Base-by-base conservation (phyloP, 2,797 vertebrate genomes). In the Falco novaeseelandiae region DNA sequence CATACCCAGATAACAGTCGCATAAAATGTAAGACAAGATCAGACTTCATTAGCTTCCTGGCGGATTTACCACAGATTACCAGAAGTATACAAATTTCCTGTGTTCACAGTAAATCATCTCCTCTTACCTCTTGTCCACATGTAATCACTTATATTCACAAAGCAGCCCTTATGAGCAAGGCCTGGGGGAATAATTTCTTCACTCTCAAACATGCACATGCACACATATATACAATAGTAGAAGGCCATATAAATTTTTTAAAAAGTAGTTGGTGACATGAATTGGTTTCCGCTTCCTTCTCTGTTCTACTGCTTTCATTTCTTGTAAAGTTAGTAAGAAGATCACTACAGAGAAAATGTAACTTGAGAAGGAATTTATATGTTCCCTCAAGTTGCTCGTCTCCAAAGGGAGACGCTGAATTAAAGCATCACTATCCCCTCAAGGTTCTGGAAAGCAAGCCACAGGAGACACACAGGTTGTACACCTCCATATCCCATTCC, bases 31-130 rank as follows among this genome's bases (percentile, higher is more conserved):
- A 67, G 0, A 0, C 54, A 57, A 83, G 51, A 89, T 57, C 48
- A 59, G 49, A 40, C 26, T 71, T 89, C 2, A 1, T 67, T 70
- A 83, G 12, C 30, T 87, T 92, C 40, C 67, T 71, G 29, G 23
- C 3, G 5, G 81, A 81, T 95, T 92, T 92, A 92, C 67, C 48
- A 77, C 27, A 77, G 49, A 74, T 89, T 82, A 82, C 12, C 52
- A 82, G 48, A 54, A 83, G 61, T 36, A 80, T 51, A 92, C 57
- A 94, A 26, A 95, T 92, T 90, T 96, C 81, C 86, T 92, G 40
- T 63, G n/a, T 36, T 93, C 77, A 77, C 74, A 84, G 36, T 77
- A 67, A 73, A 90, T 89, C 81, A 87, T 74, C 67, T 94, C 58
- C 69, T 72, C 57, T 87, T 94, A 80, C 88, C 67, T 90, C 48